phyloP scores from a whole-genome alignment of 2,797 vertebrate species.

The Pseudotriccus pelzelni region DNA sequence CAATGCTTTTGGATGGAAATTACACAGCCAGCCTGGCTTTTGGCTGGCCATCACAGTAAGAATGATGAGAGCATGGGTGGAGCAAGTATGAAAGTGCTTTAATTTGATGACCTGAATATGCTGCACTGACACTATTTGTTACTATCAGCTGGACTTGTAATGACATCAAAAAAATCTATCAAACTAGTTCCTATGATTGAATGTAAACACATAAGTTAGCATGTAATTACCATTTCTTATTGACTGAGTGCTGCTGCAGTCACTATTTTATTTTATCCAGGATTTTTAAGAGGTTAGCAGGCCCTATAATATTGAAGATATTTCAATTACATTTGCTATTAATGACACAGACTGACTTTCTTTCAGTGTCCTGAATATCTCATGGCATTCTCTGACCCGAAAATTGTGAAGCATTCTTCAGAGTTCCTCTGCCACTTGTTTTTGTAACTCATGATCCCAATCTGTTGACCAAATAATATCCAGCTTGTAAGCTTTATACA shows the following conservation, averaged over 20 bases:
- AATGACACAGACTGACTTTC: neutral
- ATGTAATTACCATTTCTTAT: neutral
- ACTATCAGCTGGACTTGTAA: neutral
- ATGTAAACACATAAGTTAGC: neutral
- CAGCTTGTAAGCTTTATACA: neutral
- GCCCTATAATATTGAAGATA: neutral
- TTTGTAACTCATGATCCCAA: neutral
- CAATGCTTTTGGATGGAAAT: accelerated
- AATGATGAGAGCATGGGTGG: neutral
- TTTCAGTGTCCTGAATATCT: neutral
- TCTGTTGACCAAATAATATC: neutral
- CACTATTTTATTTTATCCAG: neutral
- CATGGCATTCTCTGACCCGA: neutral
- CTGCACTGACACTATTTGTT: neutral
- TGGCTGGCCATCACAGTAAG: neutral
- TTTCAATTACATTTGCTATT: neutral
- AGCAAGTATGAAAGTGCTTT: neutral
- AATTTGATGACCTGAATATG: neutral
- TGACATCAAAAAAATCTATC: neutral
- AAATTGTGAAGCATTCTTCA: neutral
- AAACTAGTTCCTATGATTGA: neutral
- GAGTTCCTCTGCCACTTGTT: neutral
- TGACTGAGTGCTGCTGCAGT: neutral
- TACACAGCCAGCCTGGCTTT: neutral
- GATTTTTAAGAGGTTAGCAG: neutral